These are phyloP conservation scores for Euspilapteryx auroguttella DNA, from an alignment of 2,888 invertebrate species.

Conservation along the genomic window DNA sequence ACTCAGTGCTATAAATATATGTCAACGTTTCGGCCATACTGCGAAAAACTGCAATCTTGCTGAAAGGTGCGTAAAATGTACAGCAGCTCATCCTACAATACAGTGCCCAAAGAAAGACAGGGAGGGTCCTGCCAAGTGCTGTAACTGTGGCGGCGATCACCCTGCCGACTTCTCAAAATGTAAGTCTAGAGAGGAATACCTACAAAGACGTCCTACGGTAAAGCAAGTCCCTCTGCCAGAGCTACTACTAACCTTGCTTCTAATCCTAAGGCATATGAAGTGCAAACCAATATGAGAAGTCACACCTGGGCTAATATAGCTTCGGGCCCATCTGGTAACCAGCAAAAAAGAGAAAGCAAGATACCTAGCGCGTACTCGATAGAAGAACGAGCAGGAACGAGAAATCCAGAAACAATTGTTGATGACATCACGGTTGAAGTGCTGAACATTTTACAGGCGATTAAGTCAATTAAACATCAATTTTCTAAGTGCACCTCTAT, in stretches of 20 bases:
- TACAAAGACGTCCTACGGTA: not conserved
- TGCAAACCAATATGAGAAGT: too few species aligned
- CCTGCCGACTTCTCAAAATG: slow-evolving; percentile 6
- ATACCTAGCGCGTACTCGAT: not conserved
- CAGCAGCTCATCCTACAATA: slow-evolving; percentile 2
- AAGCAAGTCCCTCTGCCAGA: too few species aligned
- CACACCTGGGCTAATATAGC: too few species aligned
- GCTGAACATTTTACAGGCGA: not conserved
- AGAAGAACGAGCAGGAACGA: not conserved
- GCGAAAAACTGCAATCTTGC: slow-evolving; percentile 5
- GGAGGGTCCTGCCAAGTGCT: slow-evolving; percentile 3
- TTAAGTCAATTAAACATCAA: not conserved
- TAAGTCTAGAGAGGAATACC: slow-evolving; percentile 3
- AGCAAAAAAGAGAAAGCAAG: too few species aligned
- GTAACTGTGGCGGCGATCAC: slow-evolving; percentile 5
- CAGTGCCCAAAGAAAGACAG: slow-evolving; percentile 4
- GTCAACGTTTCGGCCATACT: slow-evolving; percentile 6
- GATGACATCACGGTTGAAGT: not conserved
- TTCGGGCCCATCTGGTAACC: too few species aligned
- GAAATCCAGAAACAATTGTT: not conserved
- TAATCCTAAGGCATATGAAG: too few species aligned
- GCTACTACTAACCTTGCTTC: not conserved
- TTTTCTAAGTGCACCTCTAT: not conserved
- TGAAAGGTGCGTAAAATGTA: slow-evolving; percentile 5
- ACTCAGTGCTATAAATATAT: slow-evolving; percentile 3